phyloP scores from a whole-genome alignment of 2,797 vertebrate species.

The Falco cherrug region DNA sequence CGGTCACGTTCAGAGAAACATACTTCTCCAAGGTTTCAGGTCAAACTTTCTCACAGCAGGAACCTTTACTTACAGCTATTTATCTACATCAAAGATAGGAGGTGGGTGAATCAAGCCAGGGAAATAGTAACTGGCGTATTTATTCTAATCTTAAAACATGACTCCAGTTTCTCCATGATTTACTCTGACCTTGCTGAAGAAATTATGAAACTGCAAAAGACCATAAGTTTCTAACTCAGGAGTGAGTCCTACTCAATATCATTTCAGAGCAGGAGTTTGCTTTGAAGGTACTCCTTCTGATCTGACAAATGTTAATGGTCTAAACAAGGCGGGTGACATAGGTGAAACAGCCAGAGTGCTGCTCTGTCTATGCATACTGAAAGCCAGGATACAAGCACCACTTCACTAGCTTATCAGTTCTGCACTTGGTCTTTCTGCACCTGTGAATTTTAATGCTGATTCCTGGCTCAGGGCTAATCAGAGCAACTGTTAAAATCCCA shows the following conservation, averaged over 20 bases:
- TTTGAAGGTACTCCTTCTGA: background rate
- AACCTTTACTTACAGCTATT: background rate
- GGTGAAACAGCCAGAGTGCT: accelerated
- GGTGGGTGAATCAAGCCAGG: background rate
- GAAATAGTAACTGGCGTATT: background rate
- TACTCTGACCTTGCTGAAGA: background rate
- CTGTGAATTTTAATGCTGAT: background rate
- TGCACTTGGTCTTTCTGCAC: background rate
- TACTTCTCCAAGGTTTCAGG: background rate
- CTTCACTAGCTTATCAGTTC: background rate
- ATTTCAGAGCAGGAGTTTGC: background rate
- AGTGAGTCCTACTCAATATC: background rate
- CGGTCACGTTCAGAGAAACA: background rate
- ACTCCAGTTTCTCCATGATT: background rate
- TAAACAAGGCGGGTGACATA: background rate
- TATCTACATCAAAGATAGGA: background rate
- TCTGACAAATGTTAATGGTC: accelerated
- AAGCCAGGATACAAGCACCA: background rate
- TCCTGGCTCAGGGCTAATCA: background rate
- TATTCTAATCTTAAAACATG: background rate
- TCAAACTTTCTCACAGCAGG: background rate
- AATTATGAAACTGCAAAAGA: background rate
- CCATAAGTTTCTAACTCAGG: background rate
- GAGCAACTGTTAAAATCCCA: background rate
- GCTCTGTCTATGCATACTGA: background rate